These are phyloP conservation scores for Cygnus buccinator DNA, from an alignment of 2,113 vertebrate species.

Conservation along the genomic window DNA sequence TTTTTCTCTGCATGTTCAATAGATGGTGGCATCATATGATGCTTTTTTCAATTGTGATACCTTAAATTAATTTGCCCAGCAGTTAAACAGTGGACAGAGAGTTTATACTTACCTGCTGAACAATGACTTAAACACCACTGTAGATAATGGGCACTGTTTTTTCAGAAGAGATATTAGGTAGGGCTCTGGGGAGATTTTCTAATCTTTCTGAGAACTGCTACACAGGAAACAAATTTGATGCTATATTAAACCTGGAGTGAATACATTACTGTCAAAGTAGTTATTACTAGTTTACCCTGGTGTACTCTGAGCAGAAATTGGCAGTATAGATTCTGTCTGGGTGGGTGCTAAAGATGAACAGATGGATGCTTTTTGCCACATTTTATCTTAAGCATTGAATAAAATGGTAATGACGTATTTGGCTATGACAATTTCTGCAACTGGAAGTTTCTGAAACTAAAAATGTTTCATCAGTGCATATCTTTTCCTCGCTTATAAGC, in stretches of 20 bases:
- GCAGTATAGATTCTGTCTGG: conserved; percentile 18
- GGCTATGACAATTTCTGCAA: not conserved
- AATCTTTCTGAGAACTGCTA: not conserved
- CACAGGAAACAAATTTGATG: conserved; percentile 30
- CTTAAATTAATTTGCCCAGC: not conserved
- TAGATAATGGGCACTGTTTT: not conserved
- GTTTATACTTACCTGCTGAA: not conserved
- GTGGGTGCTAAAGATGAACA: conserved; percentile 57
- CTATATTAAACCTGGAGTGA: conserved; percentile 37
- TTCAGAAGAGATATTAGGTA: not conserved
- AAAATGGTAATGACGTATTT: conserved; percentile 2
- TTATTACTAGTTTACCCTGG: conserved; percentile 31
- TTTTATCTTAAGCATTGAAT: conserved; percentile 25
- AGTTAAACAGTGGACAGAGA: not conserved
- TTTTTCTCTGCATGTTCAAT: not conserved
- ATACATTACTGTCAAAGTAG: conserved; percentile 41
- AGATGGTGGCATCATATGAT: not conserved
- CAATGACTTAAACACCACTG: not conserved
- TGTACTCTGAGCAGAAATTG: conserved; percentile 28
- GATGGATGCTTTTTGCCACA: conserved; percentile 37
- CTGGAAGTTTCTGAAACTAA: not conserved
- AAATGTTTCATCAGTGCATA: not conserved
- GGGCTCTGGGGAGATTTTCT: not conserved
- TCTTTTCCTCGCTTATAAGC: not conserved
- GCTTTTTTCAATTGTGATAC: not conserved